Conservation (phyloP, 2,888 invertebrate species). For the Ischnus inquisitorius region DNA sequence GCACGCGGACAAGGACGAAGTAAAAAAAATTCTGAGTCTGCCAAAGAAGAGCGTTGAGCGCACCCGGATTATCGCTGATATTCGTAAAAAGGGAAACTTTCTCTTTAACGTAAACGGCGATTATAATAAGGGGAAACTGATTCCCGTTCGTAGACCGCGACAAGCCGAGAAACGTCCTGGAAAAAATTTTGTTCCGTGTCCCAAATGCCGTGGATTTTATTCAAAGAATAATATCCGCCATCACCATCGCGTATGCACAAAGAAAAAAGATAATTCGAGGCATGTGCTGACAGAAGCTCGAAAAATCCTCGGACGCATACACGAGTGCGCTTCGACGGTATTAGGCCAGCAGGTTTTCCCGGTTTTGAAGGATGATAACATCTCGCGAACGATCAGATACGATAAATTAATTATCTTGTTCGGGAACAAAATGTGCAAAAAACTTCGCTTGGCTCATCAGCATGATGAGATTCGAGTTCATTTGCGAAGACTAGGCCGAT, state of each 20-base stretch:
- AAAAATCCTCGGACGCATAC: conserved; percentile 53
- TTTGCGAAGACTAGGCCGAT: conserved; percentile 68
- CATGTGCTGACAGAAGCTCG: conserved; percentile 43
- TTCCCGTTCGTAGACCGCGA: conserved; percentile 69
- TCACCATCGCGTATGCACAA: conserved; percentile 60
- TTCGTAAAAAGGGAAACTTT: conserved; percentile 70
- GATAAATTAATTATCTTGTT: conserved; percentile 71
- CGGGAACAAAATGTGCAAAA: conserved; percentile 70
- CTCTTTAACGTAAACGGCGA: conserved; percentile 66
- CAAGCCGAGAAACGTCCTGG: conserved; percentile 48
- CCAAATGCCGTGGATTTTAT: conserved; percentile 68
- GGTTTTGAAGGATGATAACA: conserved; percentile 69
- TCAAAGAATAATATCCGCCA: conserved; percentile 64
- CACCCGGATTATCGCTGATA: conserved; percentile 51
- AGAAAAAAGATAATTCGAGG: conserved; percentile 18
- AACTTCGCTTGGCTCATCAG: conserved; percentile 64
- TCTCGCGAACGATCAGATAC: conserved; percentile 67
- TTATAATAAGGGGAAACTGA: conserved; percentile 69
- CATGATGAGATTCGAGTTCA: conserved; percentile 69
- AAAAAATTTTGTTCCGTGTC: conserved; percentile 65
- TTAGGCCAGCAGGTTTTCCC: conserved; percentile 67
- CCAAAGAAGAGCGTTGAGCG: conserved; percentile 53
- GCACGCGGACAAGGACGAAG: conserved; percentile 48
- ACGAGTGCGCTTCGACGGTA: conserved; percentile 57
- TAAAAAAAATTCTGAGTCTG: conserved; percentile 54